Percentiles rank a stretch among this genome's conserved stretches.
Conservation (phyloP, 2,113 vertebrate species). For the Camelus dromedarius region DNA sequence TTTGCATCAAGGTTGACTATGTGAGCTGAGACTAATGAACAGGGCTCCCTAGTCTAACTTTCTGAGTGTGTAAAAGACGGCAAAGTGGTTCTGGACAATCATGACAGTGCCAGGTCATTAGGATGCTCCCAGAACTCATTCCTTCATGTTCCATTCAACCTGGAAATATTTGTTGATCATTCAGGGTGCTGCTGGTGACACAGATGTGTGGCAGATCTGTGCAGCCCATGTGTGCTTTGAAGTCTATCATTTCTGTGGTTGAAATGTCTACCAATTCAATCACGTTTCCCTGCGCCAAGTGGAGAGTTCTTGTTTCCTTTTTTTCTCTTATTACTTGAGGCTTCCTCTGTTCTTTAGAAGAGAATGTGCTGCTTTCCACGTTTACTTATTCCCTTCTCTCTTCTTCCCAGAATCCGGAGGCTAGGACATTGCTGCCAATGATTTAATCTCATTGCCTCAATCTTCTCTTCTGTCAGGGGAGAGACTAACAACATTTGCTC, state of each 20-base stretch:
- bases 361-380: neutral
- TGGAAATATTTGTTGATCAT: neutral
- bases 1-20: neutral
- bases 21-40: neutral
- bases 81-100: neutral
- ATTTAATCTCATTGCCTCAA: constrained; percentile 4
- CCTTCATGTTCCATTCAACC: neutral
- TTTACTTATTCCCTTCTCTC: neutral
- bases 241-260: neutral
- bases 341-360: neutral
- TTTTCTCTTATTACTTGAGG: neutral
- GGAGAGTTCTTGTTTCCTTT: neutral
- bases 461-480: constrained; percentile 11
- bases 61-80: neutral
- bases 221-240: neutral
- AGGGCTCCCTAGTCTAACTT: neutral
- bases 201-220: neutral
- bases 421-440: neutral
- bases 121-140: neutral
- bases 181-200: neutral
- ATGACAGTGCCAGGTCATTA: neutral
- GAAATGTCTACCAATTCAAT: neutral
- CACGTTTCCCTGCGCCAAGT: neutral
- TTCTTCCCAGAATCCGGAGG: neutral
- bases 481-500: neutral